Evolutionary conservation across 2,113 vertebrate species (phyloP), one percentile per base, ranked within the genome.

Genomic region (Platichthys stellatus): DNA sequence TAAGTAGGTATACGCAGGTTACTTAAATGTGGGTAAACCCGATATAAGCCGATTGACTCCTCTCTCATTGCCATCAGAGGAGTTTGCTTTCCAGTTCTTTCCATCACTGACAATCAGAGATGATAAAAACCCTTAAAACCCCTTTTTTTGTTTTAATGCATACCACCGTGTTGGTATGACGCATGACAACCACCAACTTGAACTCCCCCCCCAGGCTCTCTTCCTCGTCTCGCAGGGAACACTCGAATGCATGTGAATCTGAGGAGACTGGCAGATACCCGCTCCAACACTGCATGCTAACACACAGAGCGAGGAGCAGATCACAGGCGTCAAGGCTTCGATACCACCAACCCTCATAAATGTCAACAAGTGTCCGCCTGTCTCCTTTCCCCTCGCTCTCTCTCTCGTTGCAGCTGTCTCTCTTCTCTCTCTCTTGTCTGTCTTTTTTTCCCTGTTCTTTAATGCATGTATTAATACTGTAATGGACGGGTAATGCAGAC

Each of bases 321-420:
- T 86, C 82, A 88, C 67, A 86, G 53, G 60, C 68, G 1, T 63
- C 43, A 17, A 83, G 61, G 62, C 78, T 92, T 92, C 88, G 80
- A 89, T 87, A 67, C 71, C 18, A 65, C 49, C 76, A 77, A 28
- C 69, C 61, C 85, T 79, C 73, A 89, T 70, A 88, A 87, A 90
- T 80, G 78, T 88, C 88, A 90, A 88, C 81, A 90, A 90, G 85
- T 81, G 80, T 82, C 85, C 21, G 54, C 78, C 80, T 63, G 38
- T 70, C 72, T 81, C 70, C 70, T 31, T 69, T 69, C 70, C 72
- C 64, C 53, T 71, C 4, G 3, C 23, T 23, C 73, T 54, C 38
- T 66, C 68, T 82, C 49, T 26, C 66, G 63, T 20, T 72, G 63
- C 74, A 28, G 54, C 75, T 54, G 45, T 66, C 64, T 80, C 35